Evolutionary conservation across 2,797 vertebrate genomes (phyloP).

Genomic region (Chiroxiphia lanceolata): DNA sequence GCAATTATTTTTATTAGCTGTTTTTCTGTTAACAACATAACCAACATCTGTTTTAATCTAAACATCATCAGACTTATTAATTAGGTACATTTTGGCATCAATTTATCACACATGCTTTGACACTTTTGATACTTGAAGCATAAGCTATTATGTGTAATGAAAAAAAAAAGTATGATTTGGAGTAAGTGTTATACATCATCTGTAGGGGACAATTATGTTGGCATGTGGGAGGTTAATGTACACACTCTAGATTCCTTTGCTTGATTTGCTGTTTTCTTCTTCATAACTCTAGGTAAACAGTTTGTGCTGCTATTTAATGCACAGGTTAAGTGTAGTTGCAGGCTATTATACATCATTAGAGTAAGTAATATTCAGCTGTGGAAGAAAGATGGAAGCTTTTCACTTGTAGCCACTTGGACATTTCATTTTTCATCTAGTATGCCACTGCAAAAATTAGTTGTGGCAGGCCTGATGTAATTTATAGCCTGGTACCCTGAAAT

Average conservation of each 20-base stretch:
- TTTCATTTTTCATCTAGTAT: slow-evolving; percentile 88
- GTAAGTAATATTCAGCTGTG: slow-evolving; percentile 90
- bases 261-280: slow-evolving; percentile 79
- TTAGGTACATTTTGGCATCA: slow-evolving; percentile 70
- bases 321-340: slow-evolving; percentile 95
- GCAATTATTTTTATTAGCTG: slow-evolving; percentile 71
- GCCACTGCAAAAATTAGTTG: slow-evolving; percentile 78
- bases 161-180: slow-evolving; percentile 70
- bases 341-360: slow-evolving; percentile 97
- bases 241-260: slow-evolving; percentile 70
- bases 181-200: slow-evolving; percentile 71
- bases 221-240: slow-evolving; percentile 76
- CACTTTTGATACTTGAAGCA: slow-evolving; percentile 65
- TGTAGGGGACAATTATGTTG: slow-evolving; percentile 73
- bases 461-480: slow-evolving; percentile 82
- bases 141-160: slow-evolving; percentile 63
- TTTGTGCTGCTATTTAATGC: slow-evolving; percentile 80
- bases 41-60: slow-evolving; percentile 70
- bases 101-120: slow-evolving; percentile 70
- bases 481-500: slow-evolving; percentile 78
- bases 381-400: slow-evolving; percentile 88
- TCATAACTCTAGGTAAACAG: slow-evolving; percentile 80
- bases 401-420: slow-evolving; percentile 83
- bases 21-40: slow-evolving; percentile 59
- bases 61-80: slow-evolving; percentile 70